These are phyloP conservation scores for Hiodon tergisus DNA, from an alignment of 2,113 vertebrate species.

Conservation along the genomic window DNA sequence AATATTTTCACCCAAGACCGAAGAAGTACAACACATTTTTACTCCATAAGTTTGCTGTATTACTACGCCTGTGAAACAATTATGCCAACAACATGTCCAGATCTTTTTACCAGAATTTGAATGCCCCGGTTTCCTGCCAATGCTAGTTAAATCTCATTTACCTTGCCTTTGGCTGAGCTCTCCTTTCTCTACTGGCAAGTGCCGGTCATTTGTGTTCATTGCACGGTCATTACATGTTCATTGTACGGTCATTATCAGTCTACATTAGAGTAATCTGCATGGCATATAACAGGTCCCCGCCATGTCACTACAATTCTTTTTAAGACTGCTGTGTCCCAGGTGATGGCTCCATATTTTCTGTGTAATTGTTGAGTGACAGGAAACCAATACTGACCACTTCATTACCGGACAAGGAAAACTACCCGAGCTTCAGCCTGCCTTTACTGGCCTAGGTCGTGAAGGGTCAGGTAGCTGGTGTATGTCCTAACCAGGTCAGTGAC, in stretches of 20 bases:
- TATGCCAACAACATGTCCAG: neutral
- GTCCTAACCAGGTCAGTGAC: constrained; percentile 64
- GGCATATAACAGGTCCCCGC: constrained; percentile 55
- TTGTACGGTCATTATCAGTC: constrained; percentile 48
- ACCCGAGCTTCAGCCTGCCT: too few relatives aligned
- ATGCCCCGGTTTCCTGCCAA: neutral
- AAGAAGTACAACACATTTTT: too few relatives aligned
- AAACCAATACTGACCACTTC: constrained; percentile 94
- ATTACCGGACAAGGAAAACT: constrained; percentile 73
- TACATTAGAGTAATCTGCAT: constrained; percentile 62
- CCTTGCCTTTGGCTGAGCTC: neutral
- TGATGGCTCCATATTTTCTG: constrained; percentile 58
- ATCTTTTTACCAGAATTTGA: neutral
- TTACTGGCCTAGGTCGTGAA: too few relatives aligned
- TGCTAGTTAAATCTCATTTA: neutral
- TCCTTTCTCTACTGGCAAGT: neutral
- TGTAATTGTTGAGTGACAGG: constrained; percentile 85
- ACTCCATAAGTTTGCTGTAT: too few relatives aligned
- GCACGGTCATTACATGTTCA: constrained; percentile 45
- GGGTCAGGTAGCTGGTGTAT: too few relatives aligned
- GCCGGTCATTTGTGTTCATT: constrained; percentile 31
- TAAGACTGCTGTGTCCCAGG: constrained; percentile 68
- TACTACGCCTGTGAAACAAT: too few relatives aligned
- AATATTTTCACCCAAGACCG: too few relatives aligned
- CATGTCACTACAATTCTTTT: constrained; percentile 58